Conservation (phyloP, 1,140 invertebrate species). For the Ctenoplectra terminalis region DNA sequence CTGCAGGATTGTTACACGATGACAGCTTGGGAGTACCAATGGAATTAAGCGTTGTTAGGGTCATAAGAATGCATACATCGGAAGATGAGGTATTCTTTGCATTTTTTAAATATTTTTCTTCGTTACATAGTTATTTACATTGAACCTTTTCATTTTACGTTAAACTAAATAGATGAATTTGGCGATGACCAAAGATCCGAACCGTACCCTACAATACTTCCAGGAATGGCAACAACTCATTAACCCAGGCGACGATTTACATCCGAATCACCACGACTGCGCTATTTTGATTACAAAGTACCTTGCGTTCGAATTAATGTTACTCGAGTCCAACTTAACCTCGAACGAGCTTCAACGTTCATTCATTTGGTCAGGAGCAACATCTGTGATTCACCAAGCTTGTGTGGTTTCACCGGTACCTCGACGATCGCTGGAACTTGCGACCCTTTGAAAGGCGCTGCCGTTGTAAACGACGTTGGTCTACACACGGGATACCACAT, state of each 20-base stretch:
- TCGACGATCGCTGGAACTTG: conserved; percentile 85
- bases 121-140: no score
- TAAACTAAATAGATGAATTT: conserved; percentile 42
- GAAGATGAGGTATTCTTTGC: conserved; percentile 82
- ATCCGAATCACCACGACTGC: conserved; percentile 88
- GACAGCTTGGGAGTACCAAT: conserved; percentile 85
- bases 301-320: conserved; percentile 31
- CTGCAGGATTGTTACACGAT: conserved; percentile 84
- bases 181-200: conserved; percentile 74
- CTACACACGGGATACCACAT: conserved; percentile 84
- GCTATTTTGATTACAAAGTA: conserved; percentile 88
- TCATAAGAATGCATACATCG: conserved; percentile 83
- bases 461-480: conserved; percentile 85
- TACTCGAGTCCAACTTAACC: conserved; percentile 35
- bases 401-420: conserved; percentile 84
- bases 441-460: conserved; percentile 84
- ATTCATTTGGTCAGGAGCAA: conserved; percentile 79
- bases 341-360: conserved; percentile 37
- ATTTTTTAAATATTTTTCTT: background rate
- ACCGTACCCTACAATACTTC: conserved; percentile 84
- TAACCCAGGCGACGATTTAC: conserved; percentile 84
- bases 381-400: conserved; percentile 84
- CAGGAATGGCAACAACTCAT: conserved; percentile 85
- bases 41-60: conserved; percentile 85
- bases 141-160: no score